Evolutionary conservation across 2,797 vertebrate species (phyloP).

Genomic region (Rousettus madagascariensis): DNA sequence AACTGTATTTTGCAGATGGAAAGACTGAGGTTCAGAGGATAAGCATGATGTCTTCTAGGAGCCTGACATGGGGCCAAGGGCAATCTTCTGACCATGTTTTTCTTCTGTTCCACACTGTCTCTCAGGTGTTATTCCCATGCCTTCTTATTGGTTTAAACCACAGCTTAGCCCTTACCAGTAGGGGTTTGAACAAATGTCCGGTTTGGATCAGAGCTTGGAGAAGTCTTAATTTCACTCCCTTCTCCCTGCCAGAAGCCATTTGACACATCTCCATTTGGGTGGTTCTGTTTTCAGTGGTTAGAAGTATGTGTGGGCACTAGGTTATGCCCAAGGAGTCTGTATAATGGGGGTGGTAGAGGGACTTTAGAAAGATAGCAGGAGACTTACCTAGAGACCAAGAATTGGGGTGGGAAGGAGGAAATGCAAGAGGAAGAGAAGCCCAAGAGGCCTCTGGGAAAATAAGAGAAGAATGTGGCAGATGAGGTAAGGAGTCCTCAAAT

Average conservation of each 20-base stretch:
- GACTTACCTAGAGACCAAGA: not conserved
- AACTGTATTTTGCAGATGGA: not conserved
- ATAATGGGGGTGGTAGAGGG: not conserved
- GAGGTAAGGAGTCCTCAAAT: not conserved
- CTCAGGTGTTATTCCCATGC: not conserved
- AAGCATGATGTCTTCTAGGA: too few relatives aligned
- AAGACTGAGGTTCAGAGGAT: not conserved
- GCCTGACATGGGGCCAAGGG: not conserved
- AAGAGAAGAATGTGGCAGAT: not conserved
- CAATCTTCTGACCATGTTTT: not conserved
- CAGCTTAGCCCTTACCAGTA: too few relatives aligned
- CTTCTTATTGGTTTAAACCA: not conserved
- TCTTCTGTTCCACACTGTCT: accelerated
- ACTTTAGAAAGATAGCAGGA: not conserved
- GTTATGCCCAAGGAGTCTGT: not conserved
- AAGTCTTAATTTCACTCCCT: not conserved
- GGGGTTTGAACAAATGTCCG: not conserved
- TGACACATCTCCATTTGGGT: not conserved
- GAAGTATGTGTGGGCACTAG: not conserved
- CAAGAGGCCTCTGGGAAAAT: not conserved
- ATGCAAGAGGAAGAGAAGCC: not conserved
- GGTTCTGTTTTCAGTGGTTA: not conserved
- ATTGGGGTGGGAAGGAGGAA: too few relatives aligned
- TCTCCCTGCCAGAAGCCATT: not conserved
- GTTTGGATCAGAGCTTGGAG: not conserved